Base-by-base conservation (phyloP, 1,140 invertebrate genomes). In the Ruditapes philippinarum region DNA sequence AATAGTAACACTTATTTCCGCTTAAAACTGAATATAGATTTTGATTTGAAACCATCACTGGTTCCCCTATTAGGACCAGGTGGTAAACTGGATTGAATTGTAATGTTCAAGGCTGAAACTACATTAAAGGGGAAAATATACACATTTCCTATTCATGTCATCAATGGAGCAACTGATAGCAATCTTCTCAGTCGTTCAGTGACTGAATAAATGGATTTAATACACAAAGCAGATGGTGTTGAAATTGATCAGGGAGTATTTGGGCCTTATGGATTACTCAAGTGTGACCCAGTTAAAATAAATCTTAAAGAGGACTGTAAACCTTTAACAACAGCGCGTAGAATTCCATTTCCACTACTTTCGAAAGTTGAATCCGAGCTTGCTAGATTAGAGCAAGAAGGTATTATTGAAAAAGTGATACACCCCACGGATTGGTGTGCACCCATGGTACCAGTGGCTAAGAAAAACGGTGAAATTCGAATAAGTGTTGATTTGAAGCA, bases 401-500 rank as follows among this genome's bases (percentile, higher is more conserved):
- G 76, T 19, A 89, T 95, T 51, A 92, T 96, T 33, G 14, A 57
- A n/a, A 57, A 57, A n/a, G 4, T 22, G 3, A 11, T 22, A 22
- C 9, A 57, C 3, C 51, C 51, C 5, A 57, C 51, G 9, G 14
- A 4, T 4, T 57, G 51, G 51, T 17, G 36, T 88, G 54, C 90
- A 0, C 25, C 54, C 0, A 33, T 94, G 22, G 90, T 92, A 14
- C 68, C 92, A 33, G 89, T 92, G 19, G 81, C 79, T 12, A 93
- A 91, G 73, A 68, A 90, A 14, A 31, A 36, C 12, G 49, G 49
- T 31, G 14, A 17, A 11, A 31, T 79, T 19, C 49, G 92, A 78
- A 25, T 91, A 1, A 88, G 90, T 49, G 25, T 92, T 25, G 91
- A 92, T 76, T 89, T 87, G 0, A 65, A 62, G 40, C 22, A 82